These are phyloP conservation scores for Troides oblongomaculatus DNA, from an alignment of 2,888 invertebrate genomes.

Conservation along the genomic window DNA sequence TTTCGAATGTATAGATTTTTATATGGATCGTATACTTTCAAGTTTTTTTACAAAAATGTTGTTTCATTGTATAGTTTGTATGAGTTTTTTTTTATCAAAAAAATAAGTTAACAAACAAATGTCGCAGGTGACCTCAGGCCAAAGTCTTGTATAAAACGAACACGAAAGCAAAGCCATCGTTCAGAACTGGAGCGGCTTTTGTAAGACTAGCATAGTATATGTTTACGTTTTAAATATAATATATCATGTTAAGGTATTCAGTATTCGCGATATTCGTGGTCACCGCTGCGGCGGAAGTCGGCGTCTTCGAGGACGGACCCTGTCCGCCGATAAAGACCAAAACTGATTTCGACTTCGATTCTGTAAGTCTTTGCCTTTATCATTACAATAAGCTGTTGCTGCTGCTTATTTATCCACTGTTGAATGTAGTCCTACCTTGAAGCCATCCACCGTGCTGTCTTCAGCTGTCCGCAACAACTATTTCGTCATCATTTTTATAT, in stretches of 20 bases:
- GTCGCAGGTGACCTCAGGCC: not conserved
- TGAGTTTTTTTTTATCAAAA: no score
- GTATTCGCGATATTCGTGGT: not conserved
- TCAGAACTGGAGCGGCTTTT: not conserved
- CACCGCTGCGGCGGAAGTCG: not conserved
- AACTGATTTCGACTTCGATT: not conserved
- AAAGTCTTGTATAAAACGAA: not conserved
- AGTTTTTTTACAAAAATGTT: no score
- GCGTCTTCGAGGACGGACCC: not conserved
- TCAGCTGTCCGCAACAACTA: no score
- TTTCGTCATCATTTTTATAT: no score
- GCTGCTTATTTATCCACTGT: no score
- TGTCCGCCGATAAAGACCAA: not conserved
- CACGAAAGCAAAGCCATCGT: not conserved
- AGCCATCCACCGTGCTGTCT: no score
- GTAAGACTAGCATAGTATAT: not conserved
- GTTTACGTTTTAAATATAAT: not conserved
- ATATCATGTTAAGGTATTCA: not conserved
- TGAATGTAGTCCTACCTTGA: no score
- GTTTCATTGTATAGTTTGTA: no score
- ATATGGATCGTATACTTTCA: no score
- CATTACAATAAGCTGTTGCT: not conserved
- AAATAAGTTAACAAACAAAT: no score
- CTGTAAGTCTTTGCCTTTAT: not conserved
- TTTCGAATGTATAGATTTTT: no score